Conservation (phyloP, 2,888 invertebrate genomes). For the Miltochrista miniata region DNA sequence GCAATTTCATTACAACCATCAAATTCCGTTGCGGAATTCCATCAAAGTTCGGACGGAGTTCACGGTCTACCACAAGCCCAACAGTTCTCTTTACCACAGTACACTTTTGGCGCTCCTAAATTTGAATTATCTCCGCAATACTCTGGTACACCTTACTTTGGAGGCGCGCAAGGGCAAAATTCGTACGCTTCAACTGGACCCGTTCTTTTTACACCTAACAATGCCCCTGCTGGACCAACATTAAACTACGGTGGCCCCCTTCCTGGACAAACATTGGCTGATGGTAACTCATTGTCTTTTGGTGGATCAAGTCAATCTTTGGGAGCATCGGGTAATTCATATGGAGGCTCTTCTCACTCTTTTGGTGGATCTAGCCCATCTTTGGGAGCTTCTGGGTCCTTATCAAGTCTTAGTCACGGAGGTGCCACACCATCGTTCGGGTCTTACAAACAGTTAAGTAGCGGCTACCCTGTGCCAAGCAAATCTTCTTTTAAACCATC, state of each 20-base stretch:
- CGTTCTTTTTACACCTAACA: slow-evolving; percentile 67
- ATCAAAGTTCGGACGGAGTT: slow-evolving; percentile 50
- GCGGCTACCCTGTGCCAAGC: slow-evolving; percentile 54
- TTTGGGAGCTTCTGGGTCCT: slow-evolving; percentile 21
- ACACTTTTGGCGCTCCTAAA: slow-evolving; percentile 56
- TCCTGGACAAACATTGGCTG: slow-evolving; percentile 48
- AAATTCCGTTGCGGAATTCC: slow-evolving; percentile 57
- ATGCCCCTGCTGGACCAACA: slow-evolving; percentile 41
- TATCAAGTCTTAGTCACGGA: slow-evolving; percentile 23
- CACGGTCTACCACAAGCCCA: slow-evolving; percentile 49
- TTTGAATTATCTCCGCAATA: slow-evolving; percentile 55
- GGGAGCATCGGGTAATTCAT: slow-evolving; percentile 30
- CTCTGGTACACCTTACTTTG: slow-evolving; percentile 63
- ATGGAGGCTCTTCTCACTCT: slow-evolving; percentile 26
- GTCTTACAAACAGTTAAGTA: slow-evolving; percentile 54
- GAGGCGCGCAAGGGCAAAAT: slow-evolving; percentile 72
- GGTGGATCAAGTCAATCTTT: slow-evolving; percentile 40
- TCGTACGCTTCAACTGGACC: slow-evolving; percentile 71
- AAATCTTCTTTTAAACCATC: slow-evolving; percentile 76
- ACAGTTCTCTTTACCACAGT: slow-evolving; percentile 58
- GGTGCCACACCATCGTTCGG: slow-evolving; percentile 43
- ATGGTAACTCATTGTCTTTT: slow-evolving; percentile 44
- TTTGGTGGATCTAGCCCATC: slow-evolving; percentile 22
- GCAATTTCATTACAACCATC: slow-evolving; percentile 62
- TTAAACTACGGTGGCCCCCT: slow-evolving; percentile 51